A percentile compares a stretch with the other conserved stretches of the same genome.
These are phyloP conservation scores for Symphodus melops DNA, from an alignment of 2,113 vertebrate species.

Conservation along the genomic window DNA sequence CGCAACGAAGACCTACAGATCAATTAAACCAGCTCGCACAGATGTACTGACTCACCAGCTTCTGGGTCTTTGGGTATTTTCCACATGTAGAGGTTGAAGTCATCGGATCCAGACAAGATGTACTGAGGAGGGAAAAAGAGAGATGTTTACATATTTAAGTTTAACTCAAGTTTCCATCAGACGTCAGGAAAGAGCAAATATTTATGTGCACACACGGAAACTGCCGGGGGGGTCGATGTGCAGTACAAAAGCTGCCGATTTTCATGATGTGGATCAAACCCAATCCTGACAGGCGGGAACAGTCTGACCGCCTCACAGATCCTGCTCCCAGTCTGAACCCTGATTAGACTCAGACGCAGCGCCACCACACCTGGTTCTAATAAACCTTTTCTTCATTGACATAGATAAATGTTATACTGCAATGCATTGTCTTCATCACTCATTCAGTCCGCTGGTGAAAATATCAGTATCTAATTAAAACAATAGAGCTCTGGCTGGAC, in stretches of 20 bases:
- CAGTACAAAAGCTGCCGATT: constrained; percentile 24
- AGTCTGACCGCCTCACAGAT: constrained; percentile 32
- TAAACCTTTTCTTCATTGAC: neutral
- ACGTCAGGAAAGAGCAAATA: neutral
- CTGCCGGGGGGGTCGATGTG: neutral
- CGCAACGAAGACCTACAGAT: neutral
- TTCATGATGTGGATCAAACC: constrained; percentile 25
- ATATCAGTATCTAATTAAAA: too few relatives aligned
- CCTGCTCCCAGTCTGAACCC: constrained; percentile 30
- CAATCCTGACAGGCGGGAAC: constrained; percentile 17
- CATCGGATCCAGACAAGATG: constrained; percentile 97
- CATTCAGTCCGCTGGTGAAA: too few relatives aligned
- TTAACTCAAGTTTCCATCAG: constrained; percentile 7
- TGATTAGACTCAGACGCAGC: constrained; percentile 10
- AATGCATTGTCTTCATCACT: too few relatives aligned
- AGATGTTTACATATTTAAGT: constrained; percentile 20
- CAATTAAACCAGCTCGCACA: neutral
- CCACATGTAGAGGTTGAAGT: constrained; percentile 99
- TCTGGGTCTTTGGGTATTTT: constrained; percentile 96
- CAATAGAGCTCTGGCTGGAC: too few relatives aligned
- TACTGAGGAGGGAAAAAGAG: constrained; percentile 84
- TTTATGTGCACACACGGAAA: constrained; percentile 1
- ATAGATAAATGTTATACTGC: too few relatives aligned
- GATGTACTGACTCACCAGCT: constrained; percentile 84
- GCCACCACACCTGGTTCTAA: neutral